These are phyloP conservation scores for Clanis bilineata DNA, from an alignment of 2,888 invertebrate genomes.

Conservation along the genomic window DNA sequence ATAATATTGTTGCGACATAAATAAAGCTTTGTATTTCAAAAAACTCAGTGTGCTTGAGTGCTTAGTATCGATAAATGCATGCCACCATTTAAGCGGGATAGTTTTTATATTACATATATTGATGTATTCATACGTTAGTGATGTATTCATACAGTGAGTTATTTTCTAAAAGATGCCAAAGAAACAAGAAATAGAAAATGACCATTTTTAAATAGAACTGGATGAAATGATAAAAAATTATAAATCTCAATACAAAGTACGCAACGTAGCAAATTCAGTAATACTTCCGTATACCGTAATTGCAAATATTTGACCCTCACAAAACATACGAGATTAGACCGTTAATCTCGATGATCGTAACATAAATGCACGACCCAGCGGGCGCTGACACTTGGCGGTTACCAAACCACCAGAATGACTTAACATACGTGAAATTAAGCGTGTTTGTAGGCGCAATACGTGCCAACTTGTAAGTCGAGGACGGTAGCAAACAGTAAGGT, in stretches of 20 bases:
- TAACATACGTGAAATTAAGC: conserved; percentile 23
- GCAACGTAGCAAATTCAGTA: not conserved
- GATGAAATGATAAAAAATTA: too few relatives aligned
- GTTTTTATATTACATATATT: not conserved
- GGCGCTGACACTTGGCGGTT: conserved; percentile 25
- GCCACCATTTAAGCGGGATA: too few relatives aligned
- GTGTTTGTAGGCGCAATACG: conserved; percentile 17
- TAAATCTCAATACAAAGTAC: too few relatives aligned
- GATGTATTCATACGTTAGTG: too few relatives aligned
- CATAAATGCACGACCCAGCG: conserved; percentile 24
- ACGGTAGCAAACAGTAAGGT: conserved; percentile 5
- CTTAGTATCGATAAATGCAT: too few relatives aligned
- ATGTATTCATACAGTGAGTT: too few relatives aligned
- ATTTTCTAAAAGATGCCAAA: too few relatives aligned
- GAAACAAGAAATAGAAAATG: too few relatives aligned
- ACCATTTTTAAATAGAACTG: too few relatives aligned
- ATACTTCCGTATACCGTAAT: not conserved
- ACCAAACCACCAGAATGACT: conserved; percentile 23
- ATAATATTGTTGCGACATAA: too few relatives aligned
- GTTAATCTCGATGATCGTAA: conserved; percentile 26
- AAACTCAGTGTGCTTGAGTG: too few relatives aligned
- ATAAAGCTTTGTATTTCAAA: too few relatives aligned
- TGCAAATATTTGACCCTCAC: not conserved
- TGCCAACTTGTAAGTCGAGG: conserved; percentile 4
- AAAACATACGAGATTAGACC: conserved; percentile 18